phyloP scores from a whole-genome alignment of 1,140 invertebrate genomes.

The Oryctes rhinoceros region DNA sequence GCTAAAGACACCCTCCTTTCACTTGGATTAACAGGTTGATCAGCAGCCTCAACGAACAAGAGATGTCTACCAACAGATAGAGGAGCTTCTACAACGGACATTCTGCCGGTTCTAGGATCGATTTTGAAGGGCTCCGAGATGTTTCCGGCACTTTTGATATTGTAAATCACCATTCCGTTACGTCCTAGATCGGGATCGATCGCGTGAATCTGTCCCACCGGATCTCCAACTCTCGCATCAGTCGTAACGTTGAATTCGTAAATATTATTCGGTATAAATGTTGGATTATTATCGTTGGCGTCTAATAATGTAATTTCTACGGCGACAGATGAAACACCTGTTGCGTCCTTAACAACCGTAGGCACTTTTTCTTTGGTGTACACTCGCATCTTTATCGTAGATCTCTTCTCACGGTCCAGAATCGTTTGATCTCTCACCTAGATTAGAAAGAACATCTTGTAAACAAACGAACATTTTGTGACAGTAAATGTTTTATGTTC shows the following conservation, averaged over 20 bases:
- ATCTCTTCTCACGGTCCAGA: constrained; percentile 79
- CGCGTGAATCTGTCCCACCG: constrained; percentile 79
- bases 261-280: constrained; percentile 81
- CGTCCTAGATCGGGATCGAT: constrained; percentile 82
- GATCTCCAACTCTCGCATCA: constrained; percentile 71
- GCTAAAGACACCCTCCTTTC: constrained; percentile 82
- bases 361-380: constrained; percentile 77
- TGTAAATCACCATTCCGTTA: constrained; percentile 82
- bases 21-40: constrained; percentile 82
- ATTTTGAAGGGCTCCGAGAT: constrained; percentile 73
- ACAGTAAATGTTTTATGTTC: background rate
- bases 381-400: constrained; percentile 75
- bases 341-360: constrained; percentile 65
- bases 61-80: constrained; percentile 75
- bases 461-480: constrained; percentile 13
- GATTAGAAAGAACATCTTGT: constrained; percentile 38
- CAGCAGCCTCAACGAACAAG: constrained; percentile 82
- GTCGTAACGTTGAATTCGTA: constrained; percentile 79
- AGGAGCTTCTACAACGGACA: constrained; percentile 74
- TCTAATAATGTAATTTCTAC: constrained; percentile 82
- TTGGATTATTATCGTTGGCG: constrained; percentile 88
- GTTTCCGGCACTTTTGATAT: constrained; percentile 73
- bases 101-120: constrained; percentile 74
- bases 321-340: constrained; percentile 71
- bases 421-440: constrained; percentile 68